Percentiles rank a stretch among this genome's conserved stretches.
Conservation (phyloP, 2,888 invertebrate species). For the Pseudeuparius sepicola region DNA sequence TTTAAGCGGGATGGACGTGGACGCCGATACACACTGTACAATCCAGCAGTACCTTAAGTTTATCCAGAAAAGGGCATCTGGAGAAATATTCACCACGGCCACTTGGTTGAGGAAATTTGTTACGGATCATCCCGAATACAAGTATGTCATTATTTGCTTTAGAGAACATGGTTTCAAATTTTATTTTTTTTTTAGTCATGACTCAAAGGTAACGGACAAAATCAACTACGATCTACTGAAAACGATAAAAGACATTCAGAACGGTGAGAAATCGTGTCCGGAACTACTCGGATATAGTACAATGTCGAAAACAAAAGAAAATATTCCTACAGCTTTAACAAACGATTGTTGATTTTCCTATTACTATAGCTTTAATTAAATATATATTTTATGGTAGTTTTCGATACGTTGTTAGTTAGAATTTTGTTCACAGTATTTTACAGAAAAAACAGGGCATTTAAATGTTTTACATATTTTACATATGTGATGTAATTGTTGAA, state of each 20-base stretch:
- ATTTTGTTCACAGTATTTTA: too few species aligned
- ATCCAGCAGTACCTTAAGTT: constrained; percentile 92
- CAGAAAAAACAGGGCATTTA: too few species aligned
- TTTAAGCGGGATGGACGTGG: constrained; percentile 90
- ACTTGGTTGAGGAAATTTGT: constrained; percentile 91
- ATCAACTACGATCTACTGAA: constrained; percentile 87
- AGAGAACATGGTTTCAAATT: too few species aligned
- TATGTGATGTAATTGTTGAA: too few species aligned
- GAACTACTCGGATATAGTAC: constrained; percentile 64
- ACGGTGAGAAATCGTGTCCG: constrained; percentile 60
- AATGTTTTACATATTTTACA: too few species aligned
- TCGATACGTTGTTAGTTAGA: too few species aligned
- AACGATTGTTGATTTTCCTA: constrained; percentile 28
- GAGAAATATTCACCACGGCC: constrained; percentile 88
- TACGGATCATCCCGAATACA: constrained; percentile 77
- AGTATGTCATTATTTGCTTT: constrained; percentile 57
- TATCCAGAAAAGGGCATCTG: constrained; percentile 78
- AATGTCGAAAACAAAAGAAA: constrained; percentile 73
- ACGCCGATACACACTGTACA: constrained; percentile 96
- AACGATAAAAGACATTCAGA: constrained; percentile 63
- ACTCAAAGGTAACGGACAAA: constrained; percentile 78
- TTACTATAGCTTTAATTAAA: too few species aligned
- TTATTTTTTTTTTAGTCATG: constrained; percentile 50
- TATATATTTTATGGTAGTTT: too few species aligned
- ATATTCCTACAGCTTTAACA: constrained; percentile 65